Evolutionary conservation across 2,113 vertebrate species (phyloP).

Genomic region (Pitta sordida): DNA sequence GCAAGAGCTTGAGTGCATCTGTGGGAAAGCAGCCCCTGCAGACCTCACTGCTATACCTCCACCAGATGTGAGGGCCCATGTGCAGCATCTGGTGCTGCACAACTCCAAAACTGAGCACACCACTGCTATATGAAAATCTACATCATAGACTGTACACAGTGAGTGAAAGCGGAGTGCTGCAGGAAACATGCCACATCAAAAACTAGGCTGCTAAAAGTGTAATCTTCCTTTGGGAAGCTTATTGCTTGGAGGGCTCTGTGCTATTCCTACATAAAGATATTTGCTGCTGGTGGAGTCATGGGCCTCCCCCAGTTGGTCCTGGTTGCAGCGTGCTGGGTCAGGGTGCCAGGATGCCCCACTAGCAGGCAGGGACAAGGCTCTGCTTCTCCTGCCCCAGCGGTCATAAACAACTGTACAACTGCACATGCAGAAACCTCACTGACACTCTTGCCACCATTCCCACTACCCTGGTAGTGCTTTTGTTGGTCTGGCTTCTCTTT

Average conservation of each 20-base stretch:
- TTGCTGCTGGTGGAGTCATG: background rate
- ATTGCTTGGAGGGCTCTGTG: background rate
- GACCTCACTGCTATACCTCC: accelerated
- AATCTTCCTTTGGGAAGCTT: constrained; percentile 11
- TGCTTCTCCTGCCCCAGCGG: background rate
- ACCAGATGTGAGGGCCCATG: constrained; percentile 25
- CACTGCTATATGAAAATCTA: background rate
- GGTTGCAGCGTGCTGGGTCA: accelerated
- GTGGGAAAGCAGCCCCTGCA: background rate
- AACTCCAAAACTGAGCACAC: background rate
- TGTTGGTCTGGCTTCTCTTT: background rate
- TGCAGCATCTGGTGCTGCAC: constrained; percentile 24
- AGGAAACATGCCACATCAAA: constrained; percentile 2
- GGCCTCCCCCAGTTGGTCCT: background rate
- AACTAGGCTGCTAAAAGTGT: background rate
- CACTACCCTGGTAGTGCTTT: background rate
- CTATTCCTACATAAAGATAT: background rate
- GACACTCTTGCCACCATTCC: background rate
- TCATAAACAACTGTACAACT: background rate
- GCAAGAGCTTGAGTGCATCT: background rate
- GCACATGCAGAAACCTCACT: accelerated
- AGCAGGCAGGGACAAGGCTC: background rate
- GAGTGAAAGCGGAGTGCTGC: constrained; percentile 28
- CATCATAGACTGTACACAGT: background rate
- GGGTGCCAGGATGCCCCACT: background rate